Evolutionary conservation across 2,113 vertebrate genomes (phyloP).

Genomic region (Leucopsar rothschildi): DNA sequence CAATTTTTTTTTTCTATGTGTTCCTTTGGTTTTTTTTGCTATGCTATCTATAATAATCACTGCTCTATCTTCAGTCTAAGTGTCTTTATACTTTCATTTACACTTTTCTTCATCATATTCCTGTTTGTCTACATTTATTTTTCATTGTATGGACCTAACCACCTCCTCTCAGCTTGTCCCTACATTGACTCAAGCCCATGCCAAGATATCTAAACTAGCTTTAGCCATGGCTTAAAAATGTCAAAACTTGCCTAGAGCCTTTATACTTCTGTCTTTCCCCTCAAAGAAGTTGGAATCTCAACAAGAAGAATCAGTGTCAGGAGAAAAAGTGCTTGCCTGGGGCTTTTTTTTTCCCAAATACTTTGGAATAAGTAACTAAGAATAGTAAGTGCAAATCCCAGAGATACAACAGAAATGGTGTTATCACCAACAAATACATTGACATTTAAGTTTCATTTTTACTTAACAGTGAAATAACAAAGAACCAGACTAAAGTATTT

Average conservation of each 20-base stretch:
- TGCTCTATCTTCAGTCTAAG: background rate
- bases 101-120: background rate
- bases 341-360: background rate
- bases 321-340: background rate
- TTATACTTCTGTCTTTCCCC: background rate
- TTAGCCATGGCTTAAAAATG: background rate
- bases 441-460: conserved; percentile 37
- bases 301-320: background rate
- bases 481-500: background rate
- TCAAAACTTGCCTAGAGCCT: background rate
- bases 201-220: background rate
- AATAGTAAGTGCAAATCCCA: background rate
- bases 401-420: background rate
- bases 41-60: background rate
- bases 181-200: background rate
- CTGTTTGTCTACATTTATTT: background rate
- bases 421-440: background rate
- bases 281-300: background rate
- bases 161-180: background rate
- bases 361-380: conserved; percentile 14
- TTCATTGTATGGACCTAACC: background rate
- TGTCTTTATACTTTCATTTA: background rate
- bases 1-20: background rate
- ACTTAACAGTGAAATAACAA: conserved; percentile 29
- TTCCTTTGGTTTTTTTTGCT: background rate